Base-by-base conservation (phyloP, 2,113 vertebrate species). In the Amazona guildingii region DNA sequence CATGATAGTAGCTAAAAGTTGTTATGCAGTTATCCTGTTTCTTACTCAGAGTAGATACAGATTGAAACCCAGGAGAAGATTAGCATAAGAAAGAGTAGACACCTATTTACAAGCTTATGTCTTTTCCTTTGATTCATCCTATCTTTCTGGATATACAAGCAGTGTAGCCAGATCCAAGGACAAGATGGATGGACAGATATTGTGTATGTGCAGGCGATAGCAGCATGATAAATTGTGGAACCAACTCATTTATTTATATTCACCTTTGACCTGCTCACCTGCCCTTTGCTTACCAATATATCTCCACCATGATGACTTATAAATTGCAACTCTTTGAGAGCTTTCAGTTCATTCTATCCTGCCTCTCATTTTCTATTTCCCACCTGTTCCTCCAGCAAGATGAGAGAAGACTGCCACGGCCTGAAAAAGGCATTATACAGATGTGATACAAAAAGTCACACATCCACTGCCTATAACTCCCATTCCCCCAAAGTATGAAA, bases 101-200 rank as follows among this genome's bases (percentile, higher is more conserved):
- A 76, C 23, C 3, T 95, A 80, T 92, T 96, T 96, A 92, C 75
- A 92, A 85, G 54, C 13, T 86, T 51, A 31, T 85, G 72, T 67
- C 87, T 87, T 90, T 63, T 80, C 59, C 41, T 90, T 78, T 88
- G 87, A 97, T 92, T 91, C 90, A 80, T 90, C 75, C 85, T 88
- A 35, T 94, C 87, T 88, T 93, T 90, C 76, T 94, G 75, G 54
- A 70, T 96, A 95, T 70, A 95, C 87, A 95, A 88, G 74, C 11
- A 80, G 28, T 46, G 28, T 54, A 85, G 67, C 75, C 75, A 88
- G 82, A 85, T 66, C 54, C 84, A 77, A 70, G 59, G 54, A 67
- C 59, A 96, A 97, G 95, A 95, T 77, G 93, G 90, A 96, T 97
- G 85, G 87, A 95, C 52, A 92, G 86, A 95, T 96, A 96, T 39